Conservation (phyloP, 30 jellyfish, hydroid and myxozoan species). For the Catostylus mosaicus region DNA sequence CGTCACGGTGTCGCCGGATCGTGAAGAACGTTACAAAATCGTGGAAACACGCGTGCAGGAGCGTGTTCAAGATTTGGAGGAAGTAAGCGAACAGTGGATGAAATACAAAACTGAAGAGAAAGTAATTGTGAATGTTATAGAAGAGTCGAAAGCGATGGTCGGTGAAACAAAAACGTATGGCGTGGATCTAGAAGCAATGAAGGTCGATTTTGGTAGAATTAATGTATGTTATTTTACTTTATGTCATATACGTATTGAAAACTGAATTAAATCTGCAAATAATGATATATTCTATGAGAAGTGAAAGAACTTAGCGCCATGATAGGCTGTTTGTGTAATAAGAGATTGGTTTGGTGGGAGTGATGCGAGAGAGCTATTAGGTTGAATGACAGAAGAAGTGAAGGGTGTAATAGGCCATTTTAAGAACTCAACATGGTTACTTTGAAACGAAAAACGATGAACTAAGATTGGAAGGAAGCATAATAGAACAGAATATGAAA, state of each 20-base stretch:
- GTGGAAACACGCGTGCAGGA: conserved; percentile 19
- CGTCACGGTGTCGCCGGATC: background rate
- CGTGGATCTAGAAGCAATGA: conserved; percentile 46
- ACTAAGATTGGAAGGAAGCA: too few species aligned
- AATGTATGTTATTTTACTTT: conserved; percentile 17
- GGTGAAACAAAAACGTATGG: conserved; percentile 22
- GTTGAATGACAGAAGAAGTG: too few species aligned
- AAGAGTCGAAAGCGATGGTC: conserved; percentile 33
- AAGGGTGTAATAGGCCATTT: too few species aligned
- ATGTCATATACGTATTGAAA: background rate
- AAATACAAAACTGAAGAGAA: conserved; percentile 25
- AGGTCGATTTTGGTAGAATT: conserved; percentile 32
- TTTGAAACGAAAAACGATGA: too few species aligned
- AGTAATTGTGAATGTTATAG: conserved; percentile 15
- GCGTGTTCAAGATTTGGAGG: conserved; percentile 7
- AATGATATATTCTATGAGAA: too few species aligned
- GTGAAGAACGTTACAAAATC: conserved; percentile 21
- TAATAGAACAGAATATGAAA: too few species aligned
- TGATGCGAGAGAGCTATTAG: too few species aligned
- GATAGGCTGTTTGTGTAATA: too few species aligned
- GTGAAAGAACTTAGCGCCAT: too few species aligned
- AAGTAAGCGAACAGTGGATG: conserved; percentile 5
- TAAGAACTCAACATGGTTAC: too few species aligned
- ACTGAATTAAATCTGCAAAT: too few species aligned
- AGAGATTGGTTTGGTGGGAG: too few species aligned